phyloP scores from a whole-genome alignment of 2,888 invertebrate genomes.

The Onchidella celtica region DNA sequence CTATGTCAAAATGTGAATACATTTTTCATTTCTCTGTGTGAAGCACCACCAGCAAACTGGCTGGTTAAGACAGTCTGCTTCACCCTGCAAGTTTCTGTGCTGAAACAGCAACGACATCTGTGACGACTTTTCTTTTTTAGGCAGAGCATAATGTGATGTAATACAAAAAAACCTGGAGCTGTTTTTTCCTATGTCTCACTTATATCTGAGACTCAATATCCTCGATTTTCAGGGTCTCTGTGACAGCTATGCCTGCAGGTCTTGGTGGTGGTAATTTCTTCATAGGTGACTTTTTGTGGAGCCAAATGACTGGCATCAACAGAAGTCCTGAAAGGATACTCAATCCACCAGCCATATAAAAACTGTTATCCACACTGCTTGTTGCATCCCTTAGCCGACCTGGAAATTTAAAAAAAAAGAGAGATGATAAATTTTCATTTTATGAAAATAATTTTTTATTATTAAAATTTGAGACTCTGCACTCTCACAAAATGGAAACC shows the following conservation, averaged over 20 bases:
- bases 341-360: constrained; percentile 65
- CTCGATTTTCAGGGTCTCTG: constrained; percentile 56
- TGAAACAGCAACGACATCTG: too few species aligned
- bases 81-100: too few species aligned
- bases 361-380: constrained; percentile 58
- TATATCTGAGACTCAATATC: constrained; percentile 44
- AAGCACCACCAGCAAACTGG: too few species aligned
- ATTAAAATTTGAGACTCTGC: constrained; percentile 85
- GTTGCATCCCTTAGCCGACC: constrained; percentile 58
- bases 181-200: too few species aligned
- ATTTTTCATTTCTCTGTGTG: too few species aligned
- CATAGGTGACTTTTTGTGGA: constrained; percentile 47
- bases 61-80: too few species aligned
- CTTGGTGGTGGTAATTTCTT: constrained; percentile 46
- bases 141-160: too few species aligned
- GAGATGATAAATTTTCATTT: not conserved
- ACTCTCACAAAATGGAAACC: constrained; percentile 86
- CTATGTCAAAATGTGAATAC: too few species aligned
- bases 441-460: not conserved
- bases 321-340: constrained; percentile 63
- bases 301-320: constrained; percentile 59
- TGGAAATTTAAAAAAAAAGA: constrained; percentile 35
- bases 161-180: too few species aligned
- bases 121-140: too few species aligned
- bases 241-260: constrained; percentile 55